These are phyloP conservation scores for Spondyliosoma cantharus DNA, from an alignment of 2,797 vertebrate genomes.

Conservation along the genomic window DNA sequence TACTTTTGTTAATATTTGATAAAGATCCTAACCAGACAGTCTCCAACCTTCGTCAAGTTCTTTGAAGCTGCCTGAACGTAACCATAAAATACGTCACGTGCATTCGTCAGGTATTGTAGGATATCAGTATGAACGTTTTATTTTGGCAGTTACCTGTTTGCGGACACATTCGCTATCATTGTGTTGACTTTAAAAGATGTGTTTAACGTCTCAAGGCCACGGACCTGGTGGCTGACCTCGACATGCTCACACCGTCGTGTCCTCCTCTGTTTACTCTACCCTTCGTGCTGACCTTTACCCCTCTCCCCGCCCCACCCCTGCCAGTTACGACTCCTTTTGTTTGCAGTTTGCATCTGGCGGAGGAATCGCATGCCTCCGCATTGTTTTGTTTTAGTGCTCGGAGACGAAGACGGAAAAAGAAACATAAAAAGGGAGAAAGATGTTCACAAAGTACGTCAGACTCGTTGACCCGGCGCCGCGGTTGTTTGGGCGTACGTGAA, in stretches of 20 bases:
- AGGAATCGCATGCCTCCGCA: slow-evolving; percentile 47
- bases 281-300: slow-evolving; percentile 73
- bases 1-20: neutral
- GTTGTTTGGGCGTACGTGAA: slow-evolving; percentile 62
- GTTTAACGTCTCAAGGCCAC: neutral
- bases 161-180: too few species aligned
- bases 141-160: too few species aligned
- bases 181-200: too few species aligned
- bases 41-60: neutral
- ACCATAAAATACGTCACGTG: too few species aligned
- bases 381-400: slow-evolving; percentile 66
- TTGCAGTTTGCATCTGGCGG: slow-evolving; percentile 73
- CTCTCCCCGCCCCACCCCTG: slow-evolving; percentile 43
- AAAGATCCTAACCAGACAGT: neutral
- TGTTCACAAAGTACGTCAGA: slow-evolving; percentile 43
- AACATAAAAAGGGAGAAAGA: slow-evolving; percentile 25
- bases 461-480: slow-evolving; percentile 45
- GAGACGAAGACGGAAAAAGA: slow-evolving; percentile 16
- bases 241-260: slow-evolving; percentile 30
- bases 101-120: too few species aligned
- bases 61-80: too few species aligned
- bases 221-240: slow-evolving; percentile 49
- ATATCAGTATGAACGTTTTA: too few species aligned
- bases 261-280: slow-evolving; percentile 64
- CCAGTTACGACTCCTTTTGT: slow-evolving; percentile 73